Conservation (phyloP, 2,797 vertebrate species). For the Mus spretus region DNA sequence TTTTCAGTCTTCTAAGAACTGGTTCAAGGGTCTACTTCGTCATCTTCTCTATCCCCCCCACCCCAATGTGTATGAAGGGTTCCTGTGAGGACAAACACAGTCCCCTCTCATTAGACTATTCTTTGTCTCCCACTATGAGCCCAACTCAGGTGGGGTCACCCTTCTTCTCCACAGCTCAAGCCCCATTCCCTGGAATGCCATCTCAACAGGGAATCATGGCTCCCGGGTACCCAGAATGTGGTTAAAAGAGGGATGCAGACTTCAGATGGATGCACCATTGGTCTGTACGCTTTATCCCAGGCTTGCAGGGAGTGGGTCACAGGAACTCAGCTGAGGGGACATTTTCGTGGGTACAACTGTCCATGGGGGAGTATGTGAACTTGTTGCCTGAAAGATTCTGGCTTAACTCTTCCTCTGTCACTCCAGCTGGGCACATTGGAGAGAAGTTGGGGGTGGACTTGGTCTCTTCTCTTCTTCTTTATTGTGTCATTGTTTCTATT, state of each 20-base stretch:
- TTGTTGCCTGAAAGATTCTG: slow-evolving; percentile 41
- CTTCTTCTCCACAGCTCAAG: neutral
- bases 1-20: slow-evolving; percentile 11
- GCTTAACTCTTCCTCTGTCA: neutral
- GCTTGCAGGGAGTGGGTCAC: neutral
- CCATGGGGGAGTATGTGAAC: neutral
- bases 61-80: neutral
- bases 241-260: neutral
- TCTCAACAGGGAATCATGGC: neutral
- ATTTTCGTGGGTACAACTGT: neutral
- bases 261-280: neutral
- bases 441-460: neutral
- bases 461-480: neutral
- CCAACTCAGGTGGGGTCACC: neutral
- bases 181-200: neutral
- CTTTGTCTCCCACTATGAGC: neutral
- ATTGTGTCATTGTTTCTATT: neutral
- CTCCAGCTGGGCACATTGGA: no score
- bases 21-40: neutral
- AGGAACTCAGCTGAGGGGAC: neutral
- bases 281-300: neutral
- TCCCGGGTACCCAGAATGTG: neutral
- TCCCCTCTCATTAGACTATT: rapidly evolving
- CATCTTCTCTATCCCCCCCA: neutral
- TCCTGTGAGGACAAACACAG: neutral